These are phyloP conservation scores for Chlamydotis undulata DNA, from an alignment of 2,113 vertebrate genomes.

Conservation along the genomic window DNA sequence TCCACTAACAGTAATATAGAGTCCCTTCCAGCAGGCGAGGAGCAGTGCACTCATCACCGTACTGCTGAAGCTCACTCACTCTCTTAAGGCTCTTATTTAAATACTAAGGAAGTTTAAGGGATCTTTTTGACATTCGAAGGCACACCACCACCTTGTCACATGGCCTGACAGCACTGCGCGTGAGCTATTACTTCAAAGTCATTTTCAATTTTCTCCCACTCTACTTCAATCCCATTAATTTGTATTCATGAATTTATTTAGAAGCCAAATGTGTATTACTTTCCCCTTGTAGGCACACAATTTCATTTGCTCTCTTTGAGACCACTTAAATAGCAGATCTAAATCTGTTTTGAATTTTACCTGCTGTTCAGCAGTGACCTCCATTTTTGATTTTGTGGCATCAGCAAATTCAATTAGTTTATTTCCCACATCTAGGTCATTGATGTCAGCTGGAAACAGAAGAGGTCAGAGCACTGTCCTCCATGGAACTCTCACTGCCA, in stretches of 20 bases:
- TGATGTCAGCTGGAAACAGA: neutral
- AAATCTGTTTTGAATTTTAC: constrained; percentile 35
- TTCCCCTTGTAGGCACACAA: constrained; percentile 10
- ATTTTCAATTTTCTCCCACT: constrained; percentile 37
- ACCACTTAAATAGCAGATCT: neutral
- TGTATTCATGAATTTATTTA: neutral
- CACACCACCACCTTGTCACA: neutral
- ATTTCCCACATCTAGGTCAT: neutral
- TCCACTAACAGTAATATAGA: neutral
- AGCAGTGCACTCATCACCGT: neutral
- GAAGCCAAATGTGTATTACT: neutral
- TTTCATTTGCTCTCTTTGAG: constrained; percentile 9
- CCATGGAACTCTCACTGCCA: neutral
- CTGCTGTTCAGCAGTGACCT: constrained; percentile 43
- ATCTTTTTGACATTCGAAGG: neutral
- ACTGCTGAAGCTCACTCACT: neutral
- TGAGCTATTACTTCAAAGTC: constrained; percentile 31
- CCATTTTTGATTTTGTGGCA: constrained; percentile 49
- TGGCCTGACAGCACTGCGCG: neutral
- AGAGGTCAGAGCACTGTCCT: neutral
- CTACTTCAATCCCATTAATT: constrained; percentile 20
- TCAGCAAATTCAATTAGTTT: constrained; percentile 57
- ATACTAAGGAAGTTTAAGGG: neutral
- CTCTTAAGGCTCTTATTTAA: neutral
- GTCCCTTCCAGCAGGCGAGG: neutral